Conservation (phyloP, 2,888 invertebrate species). For the Chelonus formosanus region DNA sequence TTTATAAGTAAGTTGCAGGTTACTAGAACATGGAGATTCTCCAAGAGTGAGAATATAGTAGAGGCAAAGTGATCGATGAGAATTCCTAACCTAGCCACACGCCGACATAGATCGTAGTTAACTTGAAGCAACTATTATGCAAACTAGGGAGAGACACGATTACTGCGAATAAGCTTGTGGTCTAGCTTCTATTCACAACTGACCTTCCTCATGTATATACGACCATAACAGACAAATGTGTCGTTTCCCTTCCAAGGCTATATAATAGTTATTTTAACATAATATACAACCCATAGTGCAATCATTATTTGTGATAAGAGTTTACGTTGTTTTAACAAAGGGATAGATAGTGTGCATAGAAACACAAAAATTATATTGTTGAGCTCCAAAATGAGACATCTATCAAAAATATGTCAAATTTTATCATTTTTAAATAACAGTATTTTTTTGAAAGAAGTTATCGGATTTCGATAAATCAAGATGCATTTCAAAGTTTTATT, state of each 20-base stretch:
- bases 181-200: slow-evolving; percentile 28
- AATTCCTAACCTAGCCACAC: slow-evolving; percentile 30
- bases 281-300: background rate
- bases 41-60: slow-evolving; percentile 13
- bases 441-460: background rate
- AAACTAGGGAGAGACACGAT: slow-evolving; percentile 30
- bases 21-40: slow-evolving; percentile 40
- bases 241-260: slow-evolving; percentile 20
- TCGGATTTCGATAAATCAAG: too few relatives aligned
- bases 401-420: background rate
- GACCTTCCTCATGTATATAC: slow-evolving; percentile 24
- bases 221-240: slow-evolving; percentile 23
- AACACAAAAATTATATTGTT: background rate
- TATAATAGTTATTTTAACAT: slow-evolving; percentile 10
- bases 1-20: slow-evolving; percentile 34
- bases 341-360: background rate
- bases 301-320: background rate
- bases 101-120: slow-evolving; percentile 24
- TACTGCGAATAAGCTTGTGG: slow-evolving; percentile 23
- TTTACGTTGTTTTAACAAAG: background rate
- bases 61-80: slow-evolving; percentile 26
- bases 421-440: background rate
- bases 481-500: too few relatives aligned
- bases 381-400: background rate
- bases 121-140: slow-evolving; percentile 30